Conservation (phyloP, 2,797 vertebrate genomes). For the Merluccius polli region DNA sequence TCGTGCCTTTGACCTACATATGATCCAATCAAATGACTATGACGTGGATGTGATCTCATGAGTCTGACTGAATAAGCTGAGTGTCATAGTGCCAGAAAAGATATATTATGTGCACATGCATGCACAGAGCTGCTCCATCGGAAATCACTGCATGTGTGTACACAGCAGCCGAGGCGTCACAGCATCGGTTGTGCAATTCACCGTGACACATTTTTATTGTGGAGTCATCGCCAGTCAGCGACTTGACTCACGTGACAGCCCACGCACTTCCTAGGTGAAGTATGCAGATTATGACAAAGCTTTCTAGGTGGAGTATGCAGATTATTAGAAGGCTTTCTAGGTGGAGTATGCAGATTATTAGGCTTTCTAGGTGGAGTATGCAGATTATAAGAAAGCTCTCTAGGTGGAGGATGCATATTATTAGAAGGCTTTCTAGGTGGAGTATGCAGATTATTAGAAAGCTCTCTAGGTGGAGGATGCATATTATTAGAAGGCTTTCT, state of each 20-base stretch:
- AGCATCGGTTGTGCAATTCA: not conserved
- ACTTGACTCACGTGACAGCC: not conserved
- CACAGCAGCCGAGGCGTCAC: not conserved
- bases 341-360: no score
- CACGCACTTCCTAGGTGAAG: not conserved
- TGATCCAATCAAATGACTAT: not conserved
- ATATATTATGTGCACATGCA: no score
- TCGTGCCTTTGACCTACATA: not conserved
- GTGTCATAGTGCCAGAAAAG: not conserved
- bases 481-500: no score
- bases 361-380: no score
- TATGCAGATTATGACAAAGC: no score
- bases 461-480: no score
- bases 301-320: no score
- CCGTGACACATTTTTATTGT: not conserved
- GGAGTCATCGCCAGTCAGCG: not conserved
- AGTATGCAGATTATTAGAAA: no score
- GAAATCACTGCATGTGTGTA: not conserved
- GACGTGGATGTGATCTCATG: not conserved
- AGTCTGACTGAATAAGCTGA: not conserved
- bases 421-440: no score
- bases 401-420: no score
- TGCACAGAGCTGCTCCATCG: not conserved
- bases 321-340: no score
- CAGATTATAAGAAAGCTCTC: no score